Evolutionary conservation across 2,888 invertebrate species (phyloP), one percentile per base, ranked within the genome.

Genomic region (Heliconius aoede): DNA sequence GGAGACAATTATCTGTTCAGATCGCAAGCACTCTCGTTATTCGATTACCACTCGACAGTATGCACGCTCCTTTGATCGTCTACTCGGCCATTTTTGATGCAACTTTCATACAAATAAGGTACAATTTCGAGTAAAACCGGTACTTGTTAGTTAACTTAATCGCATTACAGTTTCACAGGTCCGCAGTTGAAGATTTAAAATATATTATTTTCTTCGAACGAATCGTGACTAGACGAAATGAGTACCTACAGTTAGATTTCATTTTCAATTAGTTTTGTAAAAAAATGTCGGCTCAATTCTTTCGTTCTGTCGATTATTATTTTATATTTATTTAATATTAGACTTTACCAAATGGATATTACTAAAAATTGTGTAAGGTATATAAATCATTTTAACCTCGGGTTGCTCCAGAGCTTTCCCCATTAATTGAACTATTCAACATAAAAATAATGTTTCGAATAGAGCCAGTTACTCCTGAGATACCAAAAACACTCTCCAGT

Each of bases 11-110:
- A 80, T 74, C 76, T 61, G 74, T 79, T 74, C 76, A 74, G 78
- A 78, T 76, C 68, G 76, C 60, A 71, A 76, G 78, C 78, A 67
- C 78, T 74, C 80, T 78, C 76, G 74, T 76, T 75, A 78, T 77
- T 76, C 78, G 74, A 80, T 80, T 78, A 80, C 71, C 73, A 74
- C 78, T 78, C 74, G 71, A 72, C 76, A 72, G 72, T 76, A 77
- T 79, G 74, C 77, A 72, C 74, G 72, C 78, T 65, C 65, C 58
- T 69, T 69, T 55, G 77, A 58, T 40, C 69, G 28, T 55, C n/a
- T 67, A 64, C 69, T 69, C 30, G 30, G 60, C 68, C 26, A 77
- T 74, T 69, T 28, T 60, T 46, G 30, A 77, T 68, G 30, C 68
- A 73, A 64, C 5, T n/a, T 21, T 64, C 3, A 15, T 58, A 55